phyloP scores from a whole-genome alignment of 2,113 vertebrate genomes.

The Sakesphorus luctuosus region DNA sequence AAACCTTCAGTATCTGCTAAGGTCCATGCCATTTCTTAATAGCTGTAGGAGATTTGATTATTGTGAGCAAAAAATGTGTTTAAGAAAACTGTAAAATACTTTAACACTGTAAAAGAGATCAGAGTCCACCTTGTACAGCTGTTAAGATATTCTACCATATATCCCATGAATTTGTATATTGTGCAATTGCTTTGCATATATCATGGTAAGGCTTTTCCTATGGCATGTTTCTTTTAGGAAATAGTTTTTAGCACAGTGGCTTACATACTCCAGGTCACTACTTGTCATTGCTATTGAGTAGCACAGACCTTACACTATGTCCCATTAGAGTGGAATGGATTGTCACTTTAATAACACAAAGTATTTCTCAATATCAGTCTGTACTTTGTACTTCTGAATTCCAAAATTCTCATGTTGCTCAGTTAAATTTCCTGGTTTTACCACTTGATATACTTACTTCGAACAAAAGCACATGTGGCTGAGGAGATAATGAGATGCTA shows the following conservation, averaged over 20 bases:
- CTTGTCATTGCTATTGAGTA: background rate
- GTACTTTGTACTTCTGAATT: background rate
- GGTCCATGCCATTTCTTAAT: background rate
- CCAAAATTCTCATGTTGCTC: background rate
- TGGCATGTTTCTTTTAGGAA: constrained; percentile 9
- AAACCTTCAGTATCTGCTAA: background rate
- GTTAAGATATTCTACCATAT: background rate
- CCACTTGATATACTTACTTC: background rate
- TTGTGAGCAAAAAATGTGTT: background rate
- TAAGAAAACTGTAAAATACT: background rate
- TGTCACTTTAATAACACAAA: background rate
- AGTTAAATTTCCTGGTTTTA: background rate
- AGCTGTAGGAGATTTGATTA: background rate
- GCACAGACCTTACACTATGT: background rate
- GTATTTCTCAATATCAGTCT: background rate
- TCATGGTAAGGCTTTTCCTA: background rate
- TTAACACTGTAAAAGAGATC: background rate
- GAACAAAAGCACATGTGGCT: background rate
- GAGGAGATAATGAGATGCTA: background rate
- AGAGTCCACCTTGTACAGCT: background rate
- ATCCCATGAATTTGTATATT: background rate
- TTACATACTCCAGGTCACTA: background rate
- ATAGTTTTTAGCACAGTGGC: background rate
- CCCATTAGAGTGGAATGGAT: background rate
- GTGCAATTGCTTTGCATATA: constrained; percentile 19